Percentiles rank a stretch among this genome's conserved stretches.
Evolutionary conservation across 2,888 invertebrate genomes (phyloP).

Genomic region (Prosapia bicincta): DNA sequence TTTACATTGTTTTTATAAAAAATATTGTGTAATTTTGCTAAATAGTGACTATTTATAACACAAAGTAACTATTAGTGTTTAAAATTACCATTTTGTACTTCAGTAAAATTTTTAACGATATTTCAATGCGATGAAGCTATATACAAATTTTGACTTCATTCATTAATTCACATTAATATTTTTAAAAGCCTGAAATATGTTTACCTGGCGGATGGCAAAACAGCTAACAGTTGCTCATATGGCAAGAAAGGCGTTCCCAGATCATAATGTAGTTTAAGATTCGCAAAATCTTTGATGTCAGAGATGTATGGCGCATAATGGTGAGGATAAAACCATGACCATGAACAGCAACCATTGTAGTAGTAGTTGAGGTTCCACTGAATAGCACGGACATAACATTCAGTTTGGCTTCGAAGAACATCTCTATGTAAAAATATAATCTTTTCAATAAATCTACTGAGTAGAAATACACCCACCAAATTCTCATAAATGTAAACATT

Average conservation of each 20-base stretch:
- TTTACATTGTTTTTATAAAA: too few species aligned
- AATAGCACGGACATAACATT: constrained; percentile 86
- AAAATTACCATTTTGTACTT: too few species aligned
- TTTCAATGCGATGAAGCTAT: too few species aligned
- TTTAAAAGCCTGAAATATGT: too few species aligned
- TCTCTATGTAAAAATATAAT: constrained; percentile 62
- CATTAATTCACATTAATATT: too few species aligned
- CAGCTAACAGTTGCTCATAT: constrained; percentile 83
- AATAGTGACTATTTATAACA: too few species aligned
- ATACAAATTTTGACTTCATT: too few species aligned
- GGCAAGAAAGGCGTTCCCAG: constrained; percentile 86
- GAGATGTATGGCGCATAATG: constrained; percentile 97
- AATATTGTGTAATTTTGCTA: too few species aligned
- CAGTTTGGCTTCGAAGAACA: constrained; percentile 75
- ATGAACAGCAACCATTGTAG: constrained; percentile 93
- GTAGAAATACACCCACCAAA: too few species aligned
- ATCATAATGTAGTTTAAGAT: constrained; percentile 76
- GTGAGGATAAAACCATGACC: constrained; percentile 98
- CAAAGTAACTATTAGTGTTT: too few species aligned
- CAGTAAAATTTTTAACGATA: too few species aligned
- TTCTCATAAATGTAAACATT: too few species aligned
- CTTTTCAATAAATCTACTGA: constrained; percentile 10
- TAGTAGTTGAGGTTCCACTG: constrained; percentile 98
- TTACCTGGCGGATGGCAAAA: constrained; percentile 76
- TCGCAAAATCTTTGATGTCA: constrained; percentile 78